phyloP scores from a whole-genome alignment of 2,113 vertebrate species.

The Scortum barcoo region DNA sequence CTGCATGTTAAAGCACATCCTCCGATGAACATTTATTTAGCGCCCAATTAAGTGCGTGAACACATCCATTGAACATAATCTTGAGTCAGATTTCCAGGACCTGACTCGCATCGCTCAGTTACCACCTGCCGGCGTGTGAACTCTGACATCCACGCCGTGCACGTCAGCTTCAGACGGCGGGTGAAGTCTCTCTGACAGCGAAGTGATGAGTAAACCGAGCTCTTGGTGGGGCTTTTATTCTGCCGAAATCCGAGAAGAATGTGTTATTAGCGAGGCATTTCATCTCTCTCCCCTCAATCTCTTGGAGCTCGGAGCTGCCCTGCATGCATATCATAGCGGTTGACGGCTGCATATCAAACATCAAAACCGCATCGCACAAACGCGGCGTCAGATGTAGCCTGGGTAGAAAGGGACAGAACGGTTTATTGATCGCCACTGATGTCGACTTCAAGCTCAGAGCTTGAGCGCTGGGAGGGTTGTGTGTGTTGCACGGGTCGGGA shows the following conservation, averaged over 20 bases:
- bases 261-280: constrained; percentile 53
- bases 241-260: constrained; percentile 10
- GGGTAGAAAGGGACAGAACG: constrained; percentile 55
- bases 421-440: constrained; percentile 57
- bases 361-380: constrained; percentile 50
- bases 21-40: background rate
- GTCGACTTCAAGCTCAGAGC: constrained; percentile 27
- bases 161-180: constrained; percentile 4
- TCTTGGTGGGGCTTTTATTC: constrained; percentile 28
- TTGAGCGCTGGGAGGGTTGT: constrained; percentile 22
- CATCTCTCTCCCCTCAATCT: constrained; percentile 42
- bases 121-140: constrained; percentile 2
- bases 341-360: constrained; percentile 70
- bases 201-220: constrained; percentile 10
- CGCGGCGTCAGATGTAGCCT: constrained; percentile 53
- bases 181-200: constrained; percentile 35
- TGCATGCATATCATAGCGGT: constrained; percentile 25
- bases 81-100: background rate
- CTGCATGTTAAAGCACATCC: background rate
- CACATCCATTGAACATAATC: constrained; percentile 1
- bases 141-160: background rate
- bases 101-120: constrained; percentile 4
- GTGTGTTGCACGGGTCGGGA: constrained; percentile 14
- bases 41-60: constrained; percentile 6
- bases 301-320: constrained; percentile 47